Percentiles rank a stretch among this genome's conserved stretches.
Conservation (phyloP, 2,888 invertebrate species). For the Leucophora obtusa region DNA sequence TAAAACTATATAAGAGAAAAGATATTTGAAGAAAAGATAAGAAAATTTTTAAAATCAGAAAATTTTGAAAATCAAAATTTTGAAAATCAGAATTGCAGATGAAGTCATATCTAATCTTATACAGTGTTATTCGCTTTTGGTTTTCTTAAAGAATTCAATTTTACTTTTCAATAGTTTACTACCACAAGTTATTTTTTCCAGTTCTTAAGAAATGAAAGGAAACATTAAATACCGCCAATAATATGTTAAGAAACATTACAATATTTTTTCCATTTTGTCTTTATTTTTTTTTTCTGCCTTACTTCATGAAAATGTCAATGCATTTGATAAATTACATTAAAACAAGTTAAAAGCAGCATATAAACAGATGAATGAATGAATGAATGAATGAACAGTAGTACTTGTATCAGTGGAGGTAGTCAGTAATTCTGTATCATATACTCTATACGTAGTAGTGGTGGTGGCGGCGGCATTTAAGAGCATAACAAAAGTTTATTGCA, state of each 20-base stretch:
- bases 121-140: too few species aligned
- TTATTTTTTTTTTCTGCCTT: conserved; percentile 12
- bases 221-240: conserved; percentile 64
- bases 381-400: conserved; percentile 48
- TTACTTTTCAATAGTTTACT: conserved; percentile 42
- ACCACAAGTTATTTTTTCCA: conserved; percentile 49
- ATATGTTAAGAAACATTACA: conserved; percentile 61
- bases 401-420: conserved; percentile 27
- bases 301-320: conserved; percentile 62
- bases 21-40: too few species aligned
- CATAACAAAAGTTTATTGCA: conserved; percentile 65
- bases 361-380: conserved; percentile 59
- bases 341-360: conserved; percentile 60
- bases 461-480: conserved; percentile 62
- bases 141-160: conserved; percentile 32
- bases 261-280: conserved; percentile 42
- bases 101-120: too few species aligned
- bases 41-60: too few species aligned
- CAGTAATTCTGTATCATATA: conserved; percentile 24
- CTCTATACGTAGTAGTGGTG: conserved; percentile 20
- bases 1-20: too few species aligned
- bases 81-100: too few species aligned
- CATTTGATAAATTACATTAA: conserved; percentile 65
- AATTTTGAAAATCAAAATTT: too few species aligned
- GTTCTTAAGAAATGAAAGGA: conserved; percentile 63